Evolutionary conservation across 1,140 invertebrate species (phyloP), one percentile per base, ranked within the genome.

Genomic region (Neodiprion fabricii): DNA sequence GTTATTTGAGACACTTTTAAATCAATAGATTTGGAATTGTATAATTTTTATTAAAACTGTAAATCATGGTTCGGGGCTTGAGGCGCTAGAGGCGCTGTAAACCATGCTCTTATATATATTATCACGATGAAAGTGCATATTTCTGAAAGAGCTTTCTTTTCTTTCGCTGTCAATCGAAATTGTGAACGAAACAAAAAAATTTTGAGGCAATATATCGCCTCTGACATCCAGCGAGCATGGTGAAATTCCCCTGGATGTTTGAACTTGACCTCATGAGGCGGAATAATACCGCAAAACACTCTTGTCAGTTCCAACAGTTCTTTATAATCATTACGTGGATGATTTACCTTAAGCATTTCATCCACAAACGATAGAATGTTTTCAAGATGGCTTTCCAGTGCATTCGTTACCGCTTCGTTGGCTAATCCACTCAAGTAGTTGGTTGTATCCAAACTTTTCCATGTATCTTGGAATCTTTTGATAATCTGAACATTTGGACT

Each of bases 191-290:
- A 80, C 48, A 78, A 69, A 71, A 73, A 78, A 11, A 87, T 85
- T 83, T 88, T 87, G 14, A 87, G 75, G 67, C 76, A 79, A 72
- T 88, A 88, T 71, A 89, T 86, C 67, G 82, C 81, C 78, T 79
- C 86, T 48, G 80, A 75, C 83, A 86, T 85, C 84, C 81, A 84
- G 14, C 80, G 68, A 74, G 84, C 83, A 74, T 86, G 83, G 78
- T 86, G 86, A 74, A 87, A 80, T 71, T 81, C 85, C 73, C 83
- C 85, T 73, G 85, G 85, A 71, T 82, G 81, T 67, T 81, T 74
- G 73, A 89, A 84, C 76, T 81, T 81, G 9, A 86, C 66, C 50
- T 72, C 73, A 74, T 28, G 49, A 73, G 1, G 72, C 66, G n/a
- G 73, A 17, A 28, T 73, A 72, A 14, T 74, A 72, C 23, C 61